phyloP scores from a whole-genome alignment of 2,888 invertebrate species.

The Hydriomena furcata region DNA sequence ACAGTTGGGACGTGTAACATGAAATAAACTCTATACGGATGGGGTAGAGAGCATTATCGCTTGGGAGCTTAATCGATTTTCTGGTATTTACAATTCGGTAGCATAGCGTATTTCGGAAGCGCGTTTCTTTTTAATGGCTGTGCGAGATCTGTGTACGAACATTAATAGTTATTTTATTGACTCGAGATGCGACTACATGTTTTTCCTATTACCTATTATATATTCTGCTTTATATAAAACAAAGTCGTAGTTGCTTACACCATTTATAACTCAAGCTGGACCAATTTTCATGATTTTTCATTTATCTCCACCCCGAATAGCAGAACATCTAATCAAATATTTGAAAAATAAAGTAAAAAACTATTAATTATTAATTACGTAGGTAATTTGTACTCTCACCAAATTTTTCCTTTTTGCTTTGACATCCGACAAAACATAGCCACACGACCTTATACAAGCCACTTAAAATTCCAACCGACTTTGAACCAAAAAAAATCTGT shows the following conservation, averaged over 20 bases:
- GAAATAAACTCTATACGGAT: slow-evolving; percentile 41
- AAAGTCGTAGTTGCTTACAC: too few relatives aligned
- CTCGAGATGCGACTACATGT: neutral
- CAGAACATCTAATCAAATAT: too few relatives aligned
- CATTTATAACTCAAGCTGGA: too few relatives aligned
- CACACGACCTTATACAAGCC: slow-evolving; percentile 1
- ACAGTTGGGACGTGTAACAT: slow-evolving; percentile 36
- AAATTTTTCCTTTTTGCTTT: neutral
- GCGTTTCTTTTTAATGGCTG: slow-evolving; percentile 30
- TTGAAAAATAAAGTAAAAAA: too few relatives aligned
- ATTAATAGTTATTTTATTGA: slow-evolving; percentile 14
- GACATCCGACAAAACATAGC: neutral
- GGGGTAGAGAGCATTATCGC: slow-evolving; percentile 38
- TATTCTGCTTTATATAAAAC: too few relatives aligned
- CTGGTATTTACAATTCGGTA: slow-evolving; percentile 37
- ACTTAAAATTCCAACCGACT: slow-evolving; percentile 15
- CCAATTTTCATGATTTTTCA: too few relatives aligned
- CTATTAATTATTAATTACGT: too few relatives aligned
- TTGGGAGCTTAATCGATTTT: slow-evolving; percentile 32
- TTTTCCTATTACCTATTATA: too few relatives aligned
- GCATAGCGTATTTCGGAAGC: slow-evolving; percentile 33
- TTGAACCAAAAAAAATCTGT: slow-evolving; percentile 47
- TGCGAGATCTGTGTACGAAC: slow-evolving; percentile 22
- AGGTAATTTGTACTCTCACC: too few relatives aligned
- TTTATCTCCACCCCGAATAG: too few relatives aligned